phyloP scores from a whole-genome alignment of 1,140 invertebrate species.

The Drosophila repleta region DNA sequence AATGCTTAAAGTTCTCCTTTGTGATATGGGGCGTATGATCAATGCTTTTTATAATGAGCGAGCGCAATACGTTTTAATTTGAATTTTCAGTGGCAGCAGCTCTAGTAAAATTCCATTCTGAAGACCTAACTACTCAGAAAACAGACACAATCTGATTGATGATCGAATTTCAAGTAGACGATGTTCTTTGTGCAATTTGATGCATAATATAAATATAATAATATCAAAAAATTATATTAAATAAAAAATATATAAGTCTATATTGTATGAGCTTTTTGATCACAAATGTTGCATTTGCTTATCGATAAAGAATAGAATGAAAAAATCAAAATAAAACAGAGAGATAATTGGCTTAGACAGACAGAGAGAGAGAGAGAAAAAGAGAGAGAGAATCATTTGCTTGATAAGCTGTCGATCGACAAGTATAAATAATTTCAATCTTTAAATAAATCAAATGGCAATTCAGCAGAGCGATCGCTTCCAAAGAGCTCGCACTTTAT shows the following conservation, averaged over 20 bases:
- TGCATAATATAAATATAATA: too few species aligned
- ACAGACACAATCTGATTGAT: too few species aligned
- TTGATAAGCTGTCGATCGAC: conserved; percentile 16
- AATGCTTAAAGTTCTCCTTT: conserved; percentile 66
- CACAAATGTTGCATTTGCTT: too few species aligned
- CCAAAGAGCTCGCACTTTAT: conserved; percentile 34
- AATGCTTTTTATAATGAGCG: conserved; percentile 1
- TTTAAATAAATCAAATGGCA: conserved; percentile 7
- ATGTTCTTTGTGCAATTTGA: too few species aligned
- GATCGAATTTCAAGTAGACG: too few species aligned
- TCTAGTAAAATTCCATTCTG: too few species aligned
- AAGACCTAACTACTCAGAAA: too few species aligned
- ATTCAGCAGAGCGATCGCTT: conserved; percentile 21
- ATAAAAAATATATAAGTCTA: too few species aligned
- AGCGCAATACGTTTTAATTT: background rate
- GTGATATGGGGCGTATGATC: conserved; percentile 47
- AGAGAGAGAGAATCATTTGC: background rate
- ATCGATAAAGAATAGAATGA: too few species aligned
- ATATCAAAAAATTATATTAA: too few species aligned
- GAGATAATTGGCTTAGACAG: background rate
- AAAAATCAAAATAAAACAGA: too few species aligned
- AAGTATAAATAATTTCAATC: conserved; percentile 6
- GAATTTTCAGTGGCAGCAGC: background rate
- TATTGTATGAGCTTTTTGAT: background rate
- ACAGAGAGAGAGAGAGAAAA: background rate